A percentile compares a stretch with the other conserved stretches of the same genome.
These are phyloP conservation scores for Tethea ocularis DNA, from an alignment of 2,888 invertebrate genomes.

Conservation along the genomic window DNA sequence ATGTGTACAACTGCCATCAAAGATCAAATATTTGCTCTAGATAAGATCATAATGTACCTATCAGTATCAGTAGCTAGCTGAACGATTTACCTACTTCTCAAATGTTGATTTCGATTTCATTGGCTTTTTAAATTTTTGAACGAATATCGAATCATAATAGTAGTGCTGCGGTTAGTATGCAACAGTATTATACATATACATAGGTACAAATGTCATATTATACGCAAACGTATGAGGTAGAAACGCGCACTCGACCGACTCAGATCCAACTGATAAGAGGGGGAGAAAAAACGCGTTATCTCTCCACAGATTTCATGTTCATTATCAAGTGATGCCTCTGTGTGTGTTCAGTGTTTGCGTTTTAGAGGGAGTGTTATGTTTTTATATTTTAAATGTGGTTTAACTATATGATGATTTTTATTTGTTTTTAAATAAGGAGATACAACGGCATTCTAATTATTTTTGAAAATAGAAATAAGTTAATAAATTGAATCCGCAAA, in stretches of 20 bases:
- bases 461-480: too few species aligned
- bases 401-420: not conserved
- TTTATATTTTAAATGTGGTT: not conserved
- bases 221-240: not conserved
- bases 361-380: not conserved
- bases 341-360: conserved; percentile 28
- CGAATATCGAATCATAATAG: too few species aligned
- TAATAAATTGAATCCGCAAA: too few species aligned
- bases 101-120: too few species aligned
- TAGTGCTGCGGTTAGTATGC: not conserved
- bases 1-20: conserved; percentile 20
- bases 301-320: conserved; percentile 70
- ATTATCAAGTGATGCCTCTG: conserved; percentile 64
- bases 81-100: not conserved
- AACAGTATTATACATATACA: not conserved
- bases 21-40: conserved; percentile 22
- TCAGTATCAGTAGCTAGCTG: not conserved
- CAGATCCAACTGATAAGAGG: conserved; percentile 56
- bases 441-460: too few species aligned
- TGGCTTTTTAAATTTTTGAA: too few species aligned
- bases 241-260: conserved; percentile 4
- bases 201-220: conserved; percentile 1
- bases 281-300: conserved; percentile 58
- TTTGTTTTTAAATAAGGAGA: too few species aligned
- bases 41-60: conserved; percentile 12